Evolutionary conservation across 1,140 invertebrate genomes (phyloP).

Genomic region (Aphidius ervi): DNA sequence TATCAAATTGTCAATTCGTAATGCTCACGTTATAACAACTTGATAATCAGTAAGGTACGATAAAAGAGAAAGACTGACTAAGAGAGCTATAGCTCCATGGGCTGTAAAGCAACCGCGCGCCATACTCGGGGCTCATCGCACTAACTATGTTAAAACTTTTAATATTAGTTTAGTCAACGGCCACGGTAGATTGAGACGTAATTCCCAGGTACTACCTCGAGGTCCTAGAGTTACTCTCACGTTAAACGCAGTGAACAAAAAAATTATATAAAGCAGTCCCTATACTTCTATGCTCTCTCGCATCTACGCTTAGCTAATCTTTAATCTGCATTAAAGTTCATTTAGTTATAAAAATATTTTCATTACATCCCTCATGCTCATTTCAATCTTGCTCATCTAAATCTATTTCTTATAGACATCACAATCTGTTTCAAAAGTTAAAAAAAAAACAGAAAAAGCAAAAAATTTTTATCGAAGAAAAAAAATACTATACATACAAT

Average conservation of each 20-base stretch:
- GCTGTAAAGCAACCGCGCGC: slow-evolving; percentile 51
- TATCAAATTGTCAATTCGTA: slow-evolving; percentile 1
- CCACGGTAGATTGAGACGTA: slow-evolving; percentile 56
- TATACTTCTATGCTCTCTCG: slow-evolving; percentile 21
- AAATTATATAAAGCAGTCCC: slow-evolving; percentile 48
- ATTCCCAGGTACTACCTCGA: slow-evolving; percentile 53
- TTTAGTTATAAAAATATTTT: too few species aligned
- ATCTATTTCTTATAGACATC: too few species aligned
- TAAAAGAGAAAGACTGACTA: too few species aligned
- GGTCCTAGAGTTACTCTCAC: slow-evolving; percentile 50
- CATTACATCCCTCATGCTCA: too few species aligned
- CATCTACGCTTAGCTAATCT: slow-evolving; percentile 26
- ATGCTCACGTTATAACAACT: too few species aligned
- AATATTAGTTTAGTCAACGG: slow-evolving; percentile 57
- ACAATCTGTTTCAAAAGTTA: too few species aligned
- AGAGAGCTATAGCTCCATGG: slow-evolving; percentile 31
- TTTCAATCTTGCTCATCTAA: too few species aligned
- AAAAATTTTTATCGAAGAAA: too few species aligned
- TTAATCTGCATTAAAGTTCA: slow-evolving; percentile 46
- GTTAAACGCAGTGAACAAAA: slow-evolving; percentile 48
- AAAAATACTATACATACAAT: too few species aligned
- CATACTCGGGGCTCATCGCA: slow-evolving; percentile 11
- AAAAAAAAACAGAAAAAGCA: too few species aligned
- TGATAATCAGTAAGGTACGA: too few species aligned
- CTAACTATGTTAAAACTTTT: slow-evolving; percentile 57